phyloP scores from a whole-genome alignment of 30 jellyfish, hydroid and myxozoan species.

The Cassiopea xamachana region DNA sequence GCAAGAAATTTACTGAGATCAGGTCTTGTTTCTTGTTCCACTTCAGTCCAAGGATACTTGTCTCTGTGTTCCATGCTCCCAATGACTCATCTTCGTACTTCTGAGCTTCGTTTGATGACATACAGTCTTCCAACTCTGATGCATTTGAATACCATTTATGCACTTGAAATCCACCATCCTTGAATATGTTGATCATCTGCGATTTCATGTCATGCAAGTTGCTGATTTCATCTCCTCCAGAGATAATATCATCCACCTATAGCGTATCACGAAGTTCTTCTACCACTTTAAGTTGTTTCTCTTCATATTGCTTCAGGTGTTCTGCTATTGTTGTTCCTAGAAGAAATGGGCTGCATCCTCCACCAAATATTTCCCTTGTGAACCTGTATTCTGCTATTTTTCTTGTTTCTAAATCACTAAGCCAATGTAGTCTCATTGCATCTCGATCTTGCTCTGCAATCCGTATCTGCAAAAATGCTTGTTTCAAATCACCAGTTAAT shows the following conservation, averaged over 20 bases:
- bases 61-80: neutral
- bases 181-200: conserved; percentile 9
- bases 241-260: conserved; percentile 33
- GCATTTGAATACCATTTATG: conserved; percentile 71
- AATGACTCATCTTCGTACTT: conserved; percentile 3
- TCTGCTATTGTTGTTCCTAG: conserved; percentile 51
- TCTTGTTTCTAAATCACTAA: conserved; percentile 5
- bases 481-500: conserved; percentile 47
- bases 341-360: conserved; percentile 60
- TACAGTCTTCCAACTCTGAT: conserved; percentile 7
- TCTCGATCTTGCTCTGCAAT: conserved; percentile 63
- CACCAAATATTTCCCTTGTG: conserved; percentile 66
- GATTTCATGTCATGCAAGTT: neutral
- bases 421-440: conserved; percentile 62
- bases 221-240: conserved; percentile 9
- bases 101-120: conserved; percentile 1
- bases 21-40: conserved; percentile 68
- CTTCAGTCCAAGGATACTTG: conserved; percentile 41
- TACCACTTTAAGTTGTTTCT: neutral
- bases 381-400: conserved; percentile 41
- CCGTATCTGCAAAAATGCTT: conserved; percentile 62
- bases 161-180: conserved; percentile 34
- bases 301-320: conserved; percentile 25
- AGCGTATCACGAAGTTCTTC: neutral
- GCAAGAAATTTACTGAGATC: conserved; percentile 15